Evolutionary conservation across 2,888 invertebrate genomes (phyloP).

Genomic region (Habroteleia sp.): DNA sequence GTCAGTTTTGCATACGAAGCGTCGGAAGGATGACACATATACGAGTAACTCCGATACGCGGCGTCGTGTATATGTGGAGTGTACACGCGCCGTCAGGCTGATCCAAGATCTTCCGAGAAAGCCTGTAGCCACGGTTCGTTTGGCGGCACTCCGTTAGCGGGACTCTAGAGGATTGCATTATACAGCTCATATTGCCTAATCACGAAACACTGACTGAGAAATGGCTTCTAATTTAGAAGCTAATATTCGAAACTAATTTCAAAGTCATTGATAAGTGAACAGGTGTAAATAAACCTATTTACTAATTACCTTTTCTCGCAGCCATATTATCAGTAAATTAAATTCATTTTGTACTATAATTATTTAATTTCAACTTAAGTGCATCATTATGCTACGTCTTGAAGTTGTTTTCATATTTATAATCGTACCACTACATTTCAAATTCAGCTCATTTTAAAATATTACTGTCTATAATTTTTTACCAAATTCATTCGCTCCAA

Average conservation of each 20-base stretch:
- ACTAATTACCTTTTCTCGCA: no score
- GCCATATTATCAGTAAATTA: no score
- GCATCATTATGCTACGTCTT: no score
- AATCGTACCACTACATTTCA: no score
- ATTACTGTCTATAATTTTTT: no score
- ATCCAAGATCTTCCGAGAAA: constrained; percentile 61
- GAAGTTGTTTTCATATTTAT: no score
- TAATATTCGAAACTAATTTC: constrained; percentile 53
- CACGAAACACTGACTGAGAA: constrained; percentile 52
- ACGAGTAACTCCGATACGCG: constrained; percentile 7
- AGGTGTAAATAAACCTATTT: constrained; percentile 26
- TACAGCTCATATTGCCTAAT: constrained; percentile 61
- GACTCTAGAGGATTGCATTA: constrained; percentile 53
- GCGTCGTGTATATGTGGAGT: constrained; percentile 14
- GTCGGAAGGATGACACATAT: constrained; percentile 34
- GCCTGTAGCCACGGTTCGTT: constrained; percentile 62
- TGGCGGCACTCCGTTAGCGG: constrained; percentile 54
- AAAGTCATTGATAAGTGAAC: constrained; percentile 42
- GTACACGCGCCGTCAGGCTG: constrained; percentile 31
- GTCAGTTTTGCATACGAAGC: constrained; percentile 80
- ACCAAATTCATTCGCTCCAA: no score
- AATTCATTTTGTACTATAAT: no score
- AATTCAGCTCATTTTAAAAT: no score
- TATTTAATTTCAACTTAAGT: no score
- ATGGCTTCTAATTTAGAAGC: constrained; percentile 54